These are phyloP conservation scores for Eurypyga helias DNA, from an alignment of 2,113 vertebrate genomes.

Conservation along the genomic window DNA sequence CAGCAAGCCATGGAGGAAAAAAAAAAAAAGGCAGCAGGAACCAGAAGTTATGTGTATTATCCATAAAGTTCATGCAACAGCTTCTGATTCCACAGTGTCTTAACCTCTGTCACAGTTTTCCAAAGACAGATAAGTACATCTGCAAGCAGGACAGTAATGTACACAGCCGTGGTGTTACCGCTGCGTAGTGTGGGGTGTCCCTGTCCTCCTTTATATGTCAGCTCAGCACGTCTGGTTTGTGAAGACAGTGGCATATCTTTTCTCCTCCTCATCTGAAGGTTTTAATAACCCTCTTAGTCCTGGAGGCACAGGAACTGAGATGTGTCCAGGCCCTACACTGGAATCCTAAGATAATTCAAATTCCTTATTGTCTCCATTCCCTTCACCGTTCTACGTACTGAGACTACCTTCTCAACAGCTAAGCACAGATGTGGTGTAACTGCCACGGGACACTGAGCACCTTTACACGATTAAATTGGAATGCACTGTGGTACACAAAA, in stretches of 20 bases:
- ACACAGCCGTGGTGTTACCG: neutral
- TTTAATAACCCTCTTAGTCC: neutral
- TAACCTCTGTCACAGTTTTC: neutral
- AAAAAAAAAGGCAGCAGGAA: neutral
- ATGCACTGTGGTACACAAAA: neutral
- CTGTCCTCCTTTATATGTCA: neutral
- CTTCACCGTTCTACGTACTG: neutral
- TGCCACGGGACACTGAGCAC: neutral
- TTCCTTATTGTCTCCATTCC: neutral
- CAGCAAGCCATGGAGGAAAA: neutral
- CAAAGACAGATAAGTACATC: neutral
- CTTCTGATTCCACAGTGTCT: neutral
- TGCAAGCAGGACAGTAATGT: neutral
- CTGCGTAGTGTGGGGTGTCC: neutral
- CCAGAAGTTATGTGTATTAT: neutral
- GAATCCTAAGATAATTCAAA: neutral
- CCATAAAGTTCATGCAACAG: neutral
- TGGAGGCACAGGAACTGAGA: neutral
- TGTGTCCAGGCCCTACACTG: neutral
- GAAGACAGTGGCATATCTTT: neutral
- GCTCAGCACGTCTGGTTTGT: neutral
- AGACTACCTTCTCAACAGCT: neutral
- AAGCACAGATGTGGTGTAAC: neutral
- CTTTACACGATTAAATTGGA: neutral
- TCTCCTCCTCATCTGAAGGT: neutral